phyloP scores from a whole-genome alignment of 2,797 vertebrate genomes.

The Coranthus polyacanthus region DNA sequence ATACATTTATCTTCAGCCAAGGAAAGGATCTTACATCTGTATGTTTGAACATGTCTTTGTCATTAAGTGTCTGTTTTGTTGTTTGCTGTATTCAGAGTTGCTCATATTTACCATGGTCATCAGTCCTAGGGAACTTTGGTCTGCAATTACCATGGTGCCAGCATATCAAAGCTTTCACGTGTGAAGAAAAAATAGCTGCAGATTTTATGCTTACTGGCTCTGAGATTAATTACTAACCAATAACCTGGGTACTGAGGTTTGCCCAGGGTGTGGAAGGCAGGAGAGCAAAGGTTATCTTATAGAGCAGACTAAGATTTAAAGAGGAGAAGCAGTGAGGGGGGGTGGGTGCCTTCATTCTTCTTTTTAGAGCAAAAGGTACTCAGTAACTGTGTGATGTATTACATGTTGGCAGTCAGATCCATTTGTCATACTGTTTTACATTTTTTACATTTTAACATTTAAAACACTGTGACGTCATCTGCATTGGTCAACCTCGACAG shows the following conservation, averaged over 20 bases:
- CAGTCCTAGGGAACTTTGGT: constrained; percentile 43
- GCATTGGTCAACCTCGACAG: constrained; percentile 30
- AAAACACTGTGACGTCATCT: constrained; percentile 26
- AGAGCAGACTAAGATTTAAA: constrained; percentile 43
- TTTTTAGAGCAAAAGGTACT: constrained; percentile 11
- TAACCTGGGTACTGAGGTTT: constrained; percentile 63
- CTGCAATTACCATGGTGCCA: constrained; percentile 34
- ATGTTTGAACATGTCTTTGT: constrained; percentile 7
- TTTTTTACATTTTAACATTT: constrained; percentile 14
- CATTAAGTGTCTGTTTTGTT: constrained; percentile 9
- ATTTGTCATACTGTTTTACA: constrained; percentile 5
- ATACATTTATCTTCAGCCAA: not conserved
- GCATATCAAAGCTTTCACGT: constrained; percentile 29
- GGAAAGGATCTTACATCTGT: not conserved
- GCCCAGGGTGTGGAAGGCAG: constrained; percentile 70
- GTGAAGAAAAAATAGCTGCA: constrained; percentile 22
- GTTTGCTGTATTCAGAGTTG: constrained; percentile 27
- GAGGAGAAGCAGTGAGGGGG: constrained; percentile 21
- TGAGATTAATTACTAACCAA: constrained; percentile 76
- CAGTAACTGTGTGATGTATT: constrained; percentile 25
- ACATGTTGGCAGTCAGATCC: constrained; percentile 7
- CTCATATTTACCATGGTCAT: constrained; percentile 31
- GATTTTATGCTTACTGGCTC: constrained; percentile 64
- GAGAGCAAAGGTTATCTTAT: constrained; percentile 69
- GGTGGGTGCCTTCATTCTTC: constrained; percentile 14